Conservation (phyloP, 2,888 invertebrate genomes). For the Mesorhabditis belari region DNA sequence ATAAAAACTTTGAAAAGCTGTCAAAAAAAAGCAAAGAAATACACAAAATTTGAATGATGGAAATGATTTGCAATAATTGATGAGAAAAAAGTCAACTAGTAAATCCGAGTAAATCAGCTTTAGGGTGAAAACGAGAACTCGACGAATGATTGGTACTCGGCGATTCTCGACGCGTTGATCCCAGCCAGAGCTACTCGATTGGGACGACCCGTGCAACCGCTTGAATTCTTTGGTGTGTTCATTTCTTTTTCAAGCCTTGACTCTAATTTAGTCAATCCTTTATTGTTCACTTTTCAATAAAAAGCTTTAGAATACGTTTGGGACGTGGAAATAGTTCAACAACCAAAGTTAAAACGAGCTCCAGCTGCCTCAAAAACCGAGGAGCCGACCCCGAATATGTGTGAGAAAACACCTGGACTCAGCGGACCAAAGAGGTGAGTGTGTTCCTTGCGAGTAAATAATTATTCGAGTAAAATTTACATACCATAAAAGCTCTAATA, state of each 20-base stretch:
- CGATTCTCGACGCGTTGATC: conserved; percentile 21
- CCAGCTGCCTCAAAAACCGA: conserved; percentile 8
- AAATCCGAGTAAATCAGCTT: too few relatives aligned
- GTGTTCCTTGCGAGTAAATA: too few relatives aligned
- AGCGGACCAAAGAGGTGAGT: conserved; percentile 13
- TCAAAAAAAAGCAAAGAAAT: too few relatives aligned
- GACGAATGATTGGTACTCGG: conserved; percentile 25
- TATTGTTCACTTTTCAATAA: not conserved
- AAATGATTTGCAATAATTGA: too few relatives aligned
- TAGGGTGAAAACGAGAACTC: conserved; percentile 13
- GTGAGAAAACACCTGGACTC: conserved; percentile 4
- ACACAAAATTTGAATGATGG: too few relatives aligned
- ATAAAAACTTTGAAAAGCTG: too few relatives aligned
- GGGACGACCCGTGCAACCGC: conserved; percentile 26
- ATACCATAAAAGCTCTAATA: too few relatives aligned
- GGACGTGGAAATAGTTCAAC: conserved; percentile 26
- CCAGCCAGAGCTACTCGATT: conserved; percentile 29
- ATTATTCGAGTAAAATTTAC: too few relatives aligned
- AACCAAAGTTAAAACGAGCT: conserved; percentile 17
- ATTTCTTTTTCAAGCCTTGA: too few relatives aligned
- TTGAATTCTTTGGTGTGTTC: conserved; percentile 40
- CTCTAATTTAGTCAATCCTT: too few relatives aligned
- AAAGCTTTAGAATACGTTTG: conserved; percentile 29
- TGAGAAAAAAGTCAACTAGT: too few relatives aligned
- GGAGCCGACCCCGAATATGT: conserved; percentile 10